These are phyloP conservation scores for Nyleta sp. DNA, from an alignment of 2,888 invertebrate genomes.

Conservation along the genomic window DNA sequence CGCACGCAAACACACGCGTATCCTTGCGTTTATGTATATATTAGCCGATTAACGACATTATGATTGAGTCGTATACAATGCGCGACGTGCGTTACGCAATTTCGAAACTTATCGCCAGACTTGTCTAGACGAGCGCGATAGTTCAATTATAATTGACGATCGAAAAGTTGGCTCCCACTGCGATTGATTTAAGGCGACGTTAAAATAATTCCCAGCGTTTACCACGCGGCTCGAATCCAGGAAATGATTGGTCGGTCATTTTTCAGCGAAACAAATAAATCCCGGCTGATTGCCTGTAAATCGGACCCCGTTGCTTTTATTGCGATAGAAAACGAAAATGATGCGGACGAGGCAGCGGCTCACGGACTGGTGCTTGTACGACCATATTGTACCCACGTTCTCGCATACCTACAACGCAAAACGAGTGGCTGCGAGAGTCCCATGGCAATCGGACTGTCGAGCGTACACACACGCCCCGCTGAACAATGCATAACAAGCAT, in stretches of 20 bases:
- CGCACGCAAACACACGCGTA: not conserved
- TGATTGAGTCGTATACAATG: slow-evolving; percentile 54
- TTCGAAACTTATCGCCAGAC: slow-evolving; percentile 6
- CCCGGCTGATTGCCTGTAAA: slow-evolving; percentile 40
- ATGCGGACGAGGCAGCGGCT: no score
- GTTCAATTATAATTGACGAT: slow-evolving; percentile 49
- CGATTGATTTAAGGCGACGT: slow-evolving; percentile 40
- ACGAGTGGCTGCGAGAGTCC: no score
- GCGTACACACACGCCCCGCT: slow-evolving; percentile 52
- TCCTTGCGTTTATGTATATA: slow-evolving; percentile 12
- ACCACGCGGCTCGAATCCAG: slow-evolving; percentile 14
- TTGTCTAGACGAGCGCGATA: slow-evolving; percentile 30
- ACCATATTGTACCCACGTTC: slow-evolving; percentile 59
- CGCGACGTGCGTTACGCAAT: slow-evolving; percentile 43
- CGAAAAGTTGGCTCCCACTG: slow-evolving; percentile 25
- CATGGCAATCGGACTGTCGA: no score
- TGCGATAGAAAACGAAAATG: slow-evolving; percentile 47
- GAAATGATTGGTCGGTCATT: slow-evolving; percentile 9
- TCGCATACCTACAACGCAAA: no score
- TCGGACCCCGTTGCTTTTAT: slow-evolving; percentile 53
- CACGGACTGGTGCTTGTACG: no score
- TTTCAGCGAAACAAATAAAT: slow-evolving; percentile 42
- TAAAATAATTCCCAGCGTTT: slow-evolving; percentile 30
- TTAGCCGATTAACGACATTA: slow-evolving; percentile 43
- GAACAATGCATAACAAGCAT: slow-evolving; percentile 80